Evolutionary conservation across 1,140 invertebrate genomes (phyloP).

Genomic region (Brevipalpus yothersi): DNA sequence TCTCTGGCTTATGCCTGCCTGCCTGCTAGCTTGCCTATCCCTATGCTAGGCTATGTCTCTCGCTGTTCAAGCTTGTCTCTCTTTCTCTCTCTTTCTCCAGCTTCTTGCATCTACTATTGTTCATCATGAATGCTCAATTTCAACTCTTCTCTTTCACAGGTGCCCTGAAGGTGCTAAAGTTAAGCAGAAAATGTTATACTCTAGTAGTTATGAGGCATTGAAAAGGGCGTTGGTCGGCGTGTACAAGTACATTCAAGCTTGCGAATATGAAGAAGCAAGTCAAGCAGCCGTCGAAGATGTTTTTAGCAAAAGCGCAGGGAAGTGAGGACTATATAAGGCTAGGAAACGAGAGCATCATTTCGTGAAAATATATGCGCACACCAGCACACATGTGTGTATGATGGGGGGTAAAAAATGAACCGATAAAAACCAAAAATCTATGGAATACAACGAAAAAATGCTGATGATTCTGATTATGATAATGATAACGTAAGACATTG

Average conservation of each 20-base stretch:
- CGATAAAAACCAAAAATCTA: no score
- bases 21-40: neutral
- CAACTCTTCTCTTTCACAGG: slow-evolving; percentile 14
- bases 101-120: neutral
- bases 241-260: slow-evolving; percentile 74
- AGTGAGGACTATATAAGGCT: neutral
- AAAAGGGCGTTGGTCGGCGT: slow-evolving; percentile 85
- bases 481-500: no score
- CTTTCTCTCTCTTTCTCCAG: neutral
- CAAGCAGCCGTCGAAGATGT: slow-evolving; percentile 13
- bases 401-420: no score
- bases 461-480: no score
- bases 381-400: no score
- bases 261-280: slow-evolving; percentile 13
- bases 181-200: slow-evolving; percentile 99
- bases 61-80: neutral
- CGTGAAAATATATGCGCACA: no score
- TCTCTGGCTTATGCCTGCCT: no score
- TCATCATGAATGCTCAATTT: neutral
- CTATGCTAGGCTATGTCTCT: neutral
- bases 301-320: slow-evolving; percentile 8
- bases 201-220: slow-evolving; percentile 80
- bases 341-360: no score
- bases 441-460: no score
- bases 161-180: slow-evolving; percentile 89